phyloP scores from a whole-genome alignment of 2,797 vertebrate species.

The Trichosurus vulpecula region DNA sequence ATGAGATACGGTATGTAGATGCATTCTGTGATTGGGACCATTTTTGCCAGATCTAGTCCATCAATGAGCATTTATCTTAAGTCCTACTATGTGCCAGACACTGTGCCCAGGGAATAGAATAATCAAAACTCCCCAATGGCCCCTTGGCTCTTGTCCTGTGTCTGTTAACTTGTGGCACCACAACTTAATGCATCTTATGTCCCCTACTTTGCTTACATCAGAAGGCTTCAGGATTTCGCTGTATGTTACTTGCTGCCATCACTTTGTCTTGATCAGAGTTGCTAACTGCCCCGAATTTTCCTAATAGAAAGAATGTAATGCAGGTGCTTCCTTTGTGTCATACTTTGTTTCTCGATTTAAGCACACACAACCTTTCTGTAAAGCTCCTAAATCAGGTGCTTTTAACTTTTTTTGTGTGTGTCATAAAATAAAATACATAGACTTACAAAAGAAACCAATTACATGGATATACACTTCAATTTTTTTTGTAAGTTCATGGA shows the following conservation, averaged over 20 bases:
- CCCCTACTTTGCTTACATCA: background rate
- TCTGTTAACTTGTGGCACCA: background rate
- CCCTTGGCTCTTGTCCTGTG: background rate
- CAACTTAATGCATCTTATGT: background rate
- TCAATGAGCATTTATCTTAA: background rate
- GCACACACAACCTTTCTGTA: background rate
- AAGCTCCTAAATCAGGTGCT: background rate
- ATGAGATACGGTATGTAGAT: background rate
- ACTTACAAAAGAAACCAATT: background rate
- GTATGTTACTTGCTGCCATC: background rate
- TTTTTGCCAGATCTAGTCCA: background rate
- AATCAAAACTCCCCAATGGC: background rate
- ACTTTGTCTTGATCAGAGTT: background rate
- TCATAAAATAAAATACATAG: background rate
- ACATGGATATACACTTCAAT: background rate
- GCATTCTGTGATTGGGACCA: background rate
- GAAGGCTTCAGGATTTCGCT: background rate
- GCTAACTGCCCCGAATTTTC: background rate
- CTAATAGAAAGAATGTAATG: background rate
- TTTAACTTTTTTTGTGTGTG: background rate
- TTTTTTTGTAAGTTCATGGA: background rate
- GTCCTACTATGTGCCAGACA: background rate
- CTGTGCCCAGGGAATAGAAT: background rate
- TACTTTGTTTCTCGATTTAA: background rate
- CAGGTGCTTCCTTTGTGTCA: background rate